These are phyloP conservation scores for Amphibalanus amphitrite DNA, from an alignment of 1,140 invertebrate genomes.

Conservation along the genomic window DNA sequence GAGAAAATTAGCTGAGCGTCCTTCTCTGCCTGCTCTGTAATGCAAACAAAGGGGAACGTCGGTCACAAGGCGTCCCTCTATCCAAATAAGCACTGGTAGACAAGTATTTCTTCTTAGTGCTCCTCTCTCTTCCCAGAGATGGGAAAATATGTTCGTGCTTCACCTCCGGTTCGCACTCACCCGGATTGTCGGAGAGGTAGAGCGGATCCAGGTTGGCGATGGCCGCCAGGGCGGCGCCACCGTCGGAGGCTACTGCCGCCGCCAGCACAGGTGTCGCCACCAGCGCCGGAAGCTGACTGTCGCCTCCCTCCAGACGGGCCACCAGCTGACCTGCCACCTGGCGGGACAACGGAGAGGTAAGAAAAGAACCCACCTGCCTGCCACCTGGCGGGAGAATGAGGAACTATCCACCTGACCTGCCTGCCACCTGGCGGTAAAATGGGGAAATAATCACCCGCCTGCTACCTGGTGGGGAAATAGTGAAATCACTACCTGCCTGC, in stretches of 20 bases:
- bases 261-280: neutral
- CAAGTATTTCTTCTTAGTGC: neutral
- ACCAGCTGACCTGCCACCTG: neutral
- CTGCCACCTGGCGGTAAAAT: no score
- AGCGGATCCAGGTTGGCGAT: neutral
- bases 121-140: neutral
- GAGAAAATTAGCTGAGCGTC: neutral
- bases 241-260: neutral
- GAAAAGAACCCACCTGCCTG: no score
- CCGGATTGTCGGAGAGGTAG: neutral
- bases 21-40: neutral
- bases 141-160: no score
- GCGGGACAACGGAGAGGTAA: no score
- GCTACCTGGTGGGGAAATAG: no score
- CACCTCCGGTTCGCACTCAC: no score
- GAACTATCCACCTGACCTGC: no score
- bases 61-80: no score
- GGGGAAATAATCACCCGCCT: no score
- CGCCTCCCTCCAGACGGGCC: neutral
- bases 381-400: no score
- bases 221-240: neutral
- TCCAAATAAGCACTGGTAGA: neutral
- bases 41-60: no score
- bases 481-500: no score
- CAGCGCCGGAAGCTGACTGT: neutral